A percentile compares a stretch with the other conserved stretches of the same genome.
Evolutionary conservation across 2,888 invertebrate genomes (phyloP).

Genomic region (Luperina nickerlii): DNA sequence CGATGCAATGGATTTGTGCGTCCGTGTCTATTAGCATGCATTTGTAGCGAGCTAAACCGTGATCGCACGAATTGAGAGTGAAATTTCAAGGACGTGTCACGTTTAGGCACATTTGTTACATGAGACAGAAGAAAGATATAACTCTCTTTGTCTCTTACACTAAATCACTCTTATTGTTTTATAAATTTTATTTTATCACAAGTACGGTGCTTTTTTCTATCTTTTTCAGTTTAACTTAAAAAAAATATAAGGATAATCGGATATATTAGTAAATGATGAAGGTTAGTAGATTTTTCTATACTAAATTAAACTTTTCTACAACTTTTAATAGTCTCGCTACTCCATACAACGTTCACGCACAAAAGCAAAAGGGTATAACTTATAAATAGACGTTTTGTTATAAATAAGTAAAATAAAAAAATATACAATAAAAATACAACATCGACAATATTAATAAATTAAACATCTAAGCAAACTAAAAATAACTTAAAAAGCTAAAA

Average conservation of each 20-base stretch:
- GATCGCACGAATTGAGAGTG: neutral
- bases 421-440: conserved; percentile 68
- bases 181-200: neutral
- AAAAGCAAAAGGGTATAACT: conserved; percentile 53
- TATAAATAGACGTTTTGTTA: conserved; percentile 47
- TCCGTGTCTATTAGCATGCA: no score
- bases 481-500: conserved; percentile 72
- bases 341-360: conserved; percentile 36
- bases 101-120: neutral
- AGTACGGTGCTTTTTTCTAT: no score
- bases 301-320: neutral
- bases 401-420: conserved; percentile 49
- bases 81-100: neutral
- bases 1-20: no score
- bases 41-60: neutral
- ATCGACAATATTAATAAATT: conserved; percentile 70
- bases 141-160: neutral
- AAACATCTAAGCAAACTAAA: conserved; percentile 73
- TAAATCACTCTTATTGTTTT: neutral
- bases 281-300: neutral
- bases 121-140: neutral
- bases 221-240: neutral
- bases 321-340: conserved; percentile 8
- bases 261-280: neutral
- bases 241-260: neutral